Conservation (phyloP, 2,113 vertebrate species). For the Campylorhamphus procurvoides region DNA sequence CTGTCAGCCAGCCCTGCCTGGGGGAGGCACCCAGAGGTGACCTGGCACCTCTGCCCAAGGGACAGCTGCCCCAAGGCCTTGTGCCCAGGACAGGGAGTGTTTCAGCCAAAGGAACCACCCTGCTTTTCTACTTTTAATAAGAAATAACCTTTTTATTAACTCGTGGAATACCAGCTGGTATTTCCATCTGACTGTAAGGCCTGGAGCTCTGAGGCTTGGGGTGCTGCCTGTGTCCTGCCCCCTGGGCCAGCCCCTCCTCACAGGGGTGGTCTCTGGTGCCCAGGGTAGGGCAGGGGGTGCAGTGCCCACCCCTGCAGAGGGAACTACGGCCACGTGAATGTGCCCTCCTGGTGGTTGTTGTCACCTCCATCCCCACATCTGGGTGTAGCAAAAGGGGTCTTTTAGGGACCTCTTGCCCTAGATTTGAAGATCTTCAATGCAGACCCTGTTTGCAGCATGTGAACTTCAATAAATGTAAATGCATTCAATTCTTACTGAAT, state of each 20-base stretch:
- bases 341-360: neutral
- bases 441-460: constrained; percentile 19
- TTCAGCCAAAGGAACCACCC: neutral
- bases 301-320: neutral
- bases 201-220: neutral
- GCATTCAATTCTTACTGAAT: constrained; percentile 27
- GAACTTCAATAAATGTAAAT: neutral
- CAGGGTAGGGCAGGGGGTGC: neutral
- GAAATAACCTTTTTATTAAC: neutral
- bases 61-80: neutral
- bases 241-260: fast-evolving
- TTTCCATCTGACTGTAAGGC: neutral
- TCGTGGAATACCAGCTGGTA: neutral
- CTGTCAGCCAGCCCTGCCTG: neutral
- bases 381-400: neutral
- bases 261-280: neutral
- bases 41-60: neutral
- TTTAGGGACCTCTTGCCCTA: neutral
- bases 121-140: neutral
- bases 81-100: neutral
- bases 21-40: neutral
- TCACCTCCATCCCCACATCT: neutral
- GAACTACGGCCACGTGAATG: fast-evolving
- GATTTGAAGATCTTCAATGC: neutral
- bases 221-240: neutral